These are phyloP conservation scores for Proteles cristata DNA, from an alignment of 2,113 vertebrate species.

Conservation along the genomic window DNA sequence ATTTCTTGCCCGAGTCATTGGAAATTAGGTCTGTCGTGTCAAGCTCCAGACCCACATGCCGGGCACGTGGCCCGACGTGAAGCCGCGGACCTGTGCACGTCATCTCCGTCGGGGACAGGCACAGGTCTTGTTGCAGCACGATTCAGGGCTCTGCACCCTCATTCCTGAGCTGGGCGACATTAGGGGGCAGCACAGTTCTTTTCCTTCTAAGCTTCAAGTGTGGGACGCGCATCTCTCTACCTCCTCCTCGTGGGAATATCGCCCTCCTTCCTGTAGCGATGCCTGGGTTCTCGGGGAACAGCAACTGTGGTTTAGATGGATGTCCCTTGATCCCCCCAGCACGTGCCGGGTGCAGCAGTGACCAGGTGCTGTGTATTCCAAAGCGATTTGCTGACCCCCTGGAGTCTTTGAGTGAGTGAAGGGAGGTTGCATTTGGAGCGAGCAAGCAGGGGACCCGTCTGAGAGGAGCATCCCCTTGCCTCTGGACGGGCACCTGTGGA, in stretches of 20 bases:
- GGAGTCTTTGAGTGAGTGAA: not conserved
- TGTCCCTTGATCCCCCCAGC: not conserved
- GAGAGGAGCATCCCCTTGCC: not conserved
- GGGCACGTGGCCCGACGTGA: not conserved
- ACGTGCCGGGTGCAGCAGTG: not conserved
- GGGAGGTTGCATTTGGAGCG: not conserved
- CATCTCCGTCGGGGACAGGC: not conserved
- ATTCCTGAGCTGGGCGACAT: fast-evolving
- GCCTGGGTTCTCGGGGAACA: not conserved
- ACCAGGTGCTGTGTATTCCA: not conserved
- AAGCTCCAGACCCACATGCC: not conserved
- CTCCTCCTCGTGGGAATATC: not conserved
- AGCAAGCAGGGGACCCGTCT: not conserved
- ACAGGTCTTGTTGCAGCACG: not conserved
- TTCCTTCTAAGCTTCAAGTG: too few species aligned
- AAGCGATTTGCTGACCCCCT: too few species aligned
- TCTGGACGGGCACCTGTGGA: fast-evolving
- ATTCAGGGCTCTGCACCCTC: not conserved
- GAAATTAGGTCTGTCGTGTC: not conserved
- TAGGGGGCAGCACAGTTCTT: not conserved
- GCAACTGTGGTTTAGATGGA: not conserved
- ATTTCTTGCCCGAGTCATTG: not conserved
- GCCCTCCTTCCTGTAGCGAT: too few species aligned
- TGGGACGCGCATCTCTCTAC: not conserved
- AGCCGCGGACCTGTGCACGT: not conserved